Percentiles rank a stretch among this genome's conserved stretches.
Evolutionary conservation across 2,113 vertebrate genomes (phyloP).

Genomic region (Lepus europaeus): DNA sequence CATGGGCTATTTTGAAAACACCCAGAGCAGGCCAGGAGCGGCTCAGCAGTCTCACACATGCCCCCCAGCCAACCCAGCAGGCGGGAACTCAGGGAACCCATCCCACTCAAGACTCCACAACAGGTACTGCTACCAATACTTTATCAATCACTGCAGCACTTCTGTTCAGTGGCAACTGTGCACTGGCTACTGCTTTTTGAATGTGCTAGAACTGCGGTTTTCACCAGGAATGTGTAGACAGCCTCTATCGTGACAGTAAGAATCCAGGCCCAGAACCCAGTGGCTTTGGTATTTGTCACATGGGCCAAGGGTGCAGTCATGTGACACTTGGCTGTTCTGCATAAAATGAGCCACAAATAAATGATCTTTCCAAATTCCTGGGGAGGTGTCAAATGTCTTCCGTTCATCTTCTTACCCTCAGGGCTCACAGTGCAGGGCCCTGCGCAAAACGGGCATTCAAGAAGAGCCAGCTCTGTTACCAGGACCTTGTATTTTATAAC

Average conservation of each 20-base stretch:
- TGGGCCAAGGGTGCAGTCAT: not conserved
- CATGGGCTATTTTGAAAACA: not conserved
- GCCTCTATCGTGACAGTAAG: too few relatives aligned
- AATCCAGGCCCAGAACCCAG: not conserved
- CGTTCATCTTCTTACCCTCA: accelerated
- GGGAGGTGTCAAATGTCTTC: not conserved
- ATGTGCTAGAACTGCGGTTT: not conserved
- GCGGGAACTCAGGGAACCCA: accelerated
- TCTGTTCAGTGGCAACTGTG: not conserved
- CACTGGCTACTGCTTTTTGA: not conserved
- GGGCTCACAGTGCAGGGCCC: not conserved
- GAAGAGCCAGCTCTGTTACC: not conserved
- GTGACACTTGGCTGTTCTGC: not conserved
- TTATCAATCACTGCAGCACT: accelerated
- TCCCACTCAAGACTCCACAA: not conserved
- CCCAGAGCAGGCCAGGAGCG: too few relatives aligned
- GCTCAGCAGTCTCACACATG: too few relatives aligned
- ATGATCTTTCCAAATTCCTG: not conserved
- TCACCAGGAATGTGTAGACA: not conserved
- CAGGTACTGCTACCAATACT: not conserved
- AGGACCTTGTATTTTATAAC: not conserved
- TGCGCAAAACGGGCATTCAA: accelerated
- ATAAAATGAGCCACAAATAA: not conserved
- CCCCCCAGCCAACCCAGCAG: accelerated
- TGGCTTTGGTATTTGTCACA: accelerated